Conservation (phyloP, 1,140 invertebrate genomes). For the Agrilus planipennis region DNA sequence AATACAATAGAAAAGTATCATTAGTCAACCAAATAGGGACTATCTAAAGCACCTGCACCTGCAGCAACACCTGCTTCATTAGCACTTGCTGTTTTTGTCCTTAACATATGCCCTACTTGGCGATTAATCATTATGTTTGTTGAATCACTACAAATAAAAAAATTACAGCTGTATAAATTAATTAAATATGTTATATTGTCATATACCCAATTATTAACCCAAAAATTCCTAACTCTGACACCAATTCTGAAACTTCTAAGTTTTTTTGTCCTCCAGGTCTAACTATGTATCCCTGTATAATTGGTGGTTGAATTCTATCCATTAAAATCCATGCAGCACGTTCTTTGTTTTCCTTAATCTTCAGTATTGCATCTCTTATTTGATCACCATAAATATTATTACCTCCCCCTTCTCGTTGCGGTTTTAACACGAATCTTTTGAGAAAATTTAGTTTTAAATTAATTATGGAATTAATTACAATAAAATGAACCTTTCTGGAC, state of each 20-base stretch:
- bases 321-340: slow-evolving; percentile 87
- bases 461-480: not conserved
- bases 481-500: slow-evolving; percentile 52
- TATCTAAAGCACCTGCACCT: slow-evolving; percentile 82
- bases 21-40: slow-evolving; percentile 66
- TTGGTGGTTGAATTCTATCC: slow-evolving; percentile 76
- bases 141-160: slow-evolving; percentile 44
- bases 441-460: not conserved
- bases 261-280: slow-evolving; percentile 43
- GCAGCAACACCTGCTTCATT: slow-evolving; percentile 90
- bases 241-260: slow-evolving; percentile 48
- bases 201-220: slow-evolving; percentile 79
- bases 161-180: not conserved
- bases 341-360: slow-evolving; percentile 52
- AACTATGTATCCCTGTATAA: slow-evolving; percentile 74
- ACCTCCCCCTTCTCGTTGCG: slow-evolving; percentile 94
- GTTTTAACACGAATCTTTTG: slow-evolving; percentile 83
- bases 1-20: too few species aligned
- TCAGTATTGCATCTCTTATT: slow-evolving; percentile 51
- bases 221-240: slow-evolving; percentile 92
- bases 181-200: not conserved
- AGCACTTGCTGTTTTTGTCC: slow-evolving; percentile 74
- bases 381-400: slow-evolving; percentile 89
- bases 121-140: slow-evolving; percentile 59
- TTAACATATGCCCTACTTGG: slow-evolving; percentile 81